Percentiles rank a stretch among this genome's conserved stretches.
Evolutionary conservation across 2,113 vertebrate species (phyloP).

Genomic region (Verasper variegatus): DNA sequence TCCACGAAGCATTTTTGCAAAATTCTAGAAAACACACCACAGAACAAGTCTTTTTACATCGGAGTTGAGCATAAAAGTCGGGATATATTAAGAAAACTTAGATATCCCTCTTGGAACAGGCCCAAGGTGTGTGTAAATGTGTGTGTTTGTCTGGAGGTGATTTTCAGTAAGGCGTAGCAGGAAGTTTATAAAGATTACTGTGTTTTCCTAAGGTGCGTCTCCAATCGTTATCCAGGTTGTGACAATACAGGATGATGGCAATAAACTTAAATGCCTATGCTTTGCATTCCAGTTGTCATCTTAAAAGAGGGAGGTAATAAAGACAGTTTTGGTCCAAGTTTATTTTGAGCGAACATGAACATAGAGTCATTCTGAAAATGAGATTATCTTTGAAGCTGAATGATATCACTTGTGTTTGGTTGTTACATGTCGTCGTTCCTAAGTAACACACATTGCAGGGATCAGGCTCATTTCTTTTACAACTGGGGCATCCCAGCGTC

Average conservation of each 20-base stretch:
- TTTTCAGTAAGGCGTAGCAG: slow-evolving; percentile 54
- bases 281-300: slow-evolving; percentile 16
- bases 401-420: neutral
- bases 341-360: slow-evolving; percentile 18
- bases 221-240: slow-evolving; percentile 37
- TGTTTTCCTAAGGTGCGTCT: slow-evolving; percentile 60
- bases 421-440: slow-evolving; percentile 1
- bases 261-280: slow-evolving; percentile 23
- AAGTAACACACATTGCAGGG: neutral
- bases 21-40: neutral
- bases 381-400: neutral
- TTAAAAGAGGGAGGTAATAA: neutral
- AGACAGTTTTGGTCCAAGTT: neutral
- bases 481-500: neutral
- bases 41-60: neutral
- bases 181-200: slow-evolving; percentile 48
- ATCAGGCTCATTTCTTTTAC: neutral
- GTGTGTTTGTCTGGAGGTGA: slow-evolving; percentile 38
- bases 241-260: slow-evolving; percentile 37
- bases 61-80: neutral
- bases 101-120: neutral
- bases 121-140: slow-evolving; percentile 23
- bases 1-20: neutral
- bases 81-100: neutral
- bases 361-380: neutral